Conservation (phyloP, 1,140 invertebrate genomes). For the Tribolium castaneum region DNA sequence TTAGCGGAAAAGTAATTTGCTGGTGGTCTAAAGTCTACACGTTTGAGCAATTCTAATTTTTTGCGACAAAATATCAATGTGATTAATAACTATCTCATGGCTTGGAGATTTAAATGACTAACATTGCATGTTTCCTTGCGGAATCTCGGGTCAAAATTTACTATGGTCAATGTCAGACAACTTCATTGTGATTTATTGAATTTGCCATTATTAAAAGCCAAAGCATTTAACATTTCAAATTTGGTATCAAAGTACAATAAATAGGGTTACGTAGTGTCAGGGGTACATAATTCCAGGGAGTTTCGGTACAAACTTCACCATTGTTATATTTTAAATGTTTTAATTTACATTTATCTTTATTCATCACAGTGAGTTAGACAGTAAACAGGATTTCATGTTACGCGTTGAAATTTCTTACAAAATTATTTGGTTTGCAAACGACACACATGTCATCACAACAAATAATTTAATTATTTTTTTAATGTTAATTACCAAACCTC, state of each 20-base stretch:
- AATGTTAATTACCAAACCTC: too few relatives aligned
- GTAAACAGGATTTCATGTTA: not conserved
- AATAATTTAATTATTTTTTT: too few relatives aligned
- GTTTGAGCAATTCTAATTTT: not conserved
- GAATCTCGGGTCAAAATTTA: not conserved
- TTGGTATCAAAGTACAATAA: conserved; percentile 11
- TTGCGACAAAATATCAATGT: not conserved
- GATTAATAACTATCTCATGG: not conserved
- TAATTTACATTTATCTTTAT: not conserved
- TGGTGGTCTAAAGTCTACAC: not conserved
- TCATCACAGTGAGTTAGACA: not conserved
- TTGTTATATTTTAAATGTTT: not conserved
- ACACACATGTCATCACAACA: not conserved
- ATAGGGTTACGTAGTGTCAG: not conserved
- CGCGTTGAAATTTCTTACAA: not conserved
- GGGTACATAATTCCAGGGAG: not conserved
- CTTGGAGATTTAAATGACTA: not conserved
- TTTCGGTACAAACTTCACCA: conserved; percentile 11
- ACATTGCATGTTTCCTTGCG: not conserved
- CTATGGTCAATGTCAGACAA: not conserved
- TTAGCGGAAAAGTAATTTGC: not conserved
- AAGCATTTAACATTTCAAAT: not conserved
- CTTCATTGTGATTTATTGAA: not conserved
- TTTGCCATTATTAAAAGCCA: not conserved
- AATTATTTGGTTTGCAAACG: not conserved